Percentiles rank a stretch among this genome's conserved stretches.
phyloP scores from a whole-genome alignment of 2,113 vertebrate species.

The Sander vitreus region DNA sequence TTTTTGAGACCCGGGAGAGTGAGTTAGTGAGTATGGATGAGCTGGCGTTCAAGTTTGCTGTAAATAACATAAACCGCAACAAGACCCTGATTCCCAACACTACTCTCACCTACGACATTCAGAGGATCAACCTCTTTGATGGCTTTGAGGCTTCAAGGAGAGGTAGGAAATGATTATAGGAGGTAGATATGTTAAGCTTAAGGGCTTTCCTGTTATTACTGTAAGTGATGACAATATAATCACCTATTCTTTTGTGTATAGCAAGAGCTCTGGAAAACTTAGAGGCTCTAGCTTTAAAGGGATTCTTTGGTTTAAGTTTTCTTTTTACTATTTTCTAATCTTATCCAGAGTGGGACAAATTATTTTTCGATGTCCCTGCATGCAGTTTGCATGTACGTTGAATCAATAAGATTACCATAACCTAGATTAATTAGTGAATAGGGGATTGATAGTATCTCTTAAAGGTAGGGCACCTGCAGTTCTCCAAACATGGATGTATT shows the following conservation, averaged over 20 bases:
- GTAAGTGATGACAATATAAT: neutral
- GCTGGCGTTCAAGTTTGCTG: conserved; percentile 98
- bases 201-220: neutral
- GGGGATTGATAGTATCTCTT: neutral
- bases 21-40: conserved; percentile 96
- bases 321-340: neutral
- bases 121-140: conserved; percentile 98
- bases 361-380: neutral
- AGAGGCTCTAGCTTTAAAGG: neutral
- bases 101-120: conserved; percentile 97
- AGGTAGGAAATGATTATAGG: conserved; percentile 83
- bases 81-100: conserved; percentile 96
- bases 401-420: neutral
- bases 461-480: neutral
- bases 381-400: neutral
- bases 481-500: neutral
- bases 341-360: neutral
- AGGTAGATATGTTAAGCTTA: neutral
- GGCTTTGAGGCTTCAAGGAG: conserved; percentile 97
- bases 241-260: neutral
- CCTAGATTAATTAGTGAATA: neutral
- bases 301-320: neutral
- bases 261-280: neutral
- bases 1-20: conserved; percentile 97
- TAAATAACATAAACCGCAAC: conserved; percentile 97